These are phyloP conservation scores for Pangasius krempfi DNA, from an alignment of 2,797 vertebrate genomes.

Conservation along the genomic window DNA sequence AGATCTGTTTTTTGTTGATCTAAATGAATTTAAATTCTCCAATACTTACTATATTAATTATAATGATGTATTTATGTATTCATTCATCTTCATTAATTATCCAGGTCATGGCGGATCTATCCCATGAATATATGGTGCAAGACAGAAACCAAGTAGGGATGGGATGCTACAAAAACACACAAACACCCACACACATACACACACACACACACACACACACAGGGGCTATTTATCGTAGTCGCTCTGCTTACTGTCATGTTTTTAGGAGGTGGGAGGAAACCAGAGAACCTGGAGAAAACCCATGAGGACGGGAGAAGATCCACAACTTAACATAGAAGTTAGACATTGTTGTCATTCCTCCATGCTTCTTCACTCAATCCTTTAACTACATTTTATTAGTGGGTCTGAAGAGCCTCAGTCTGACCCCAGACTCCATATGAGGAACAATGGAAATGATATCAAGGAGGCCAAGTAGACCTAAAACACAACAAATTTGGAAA, in stretches of 20 bases:
- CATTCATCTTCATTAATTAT: background rate
- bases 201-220: too few species aligned
- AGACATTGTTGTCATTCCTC: background rate
- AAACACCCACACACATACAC: too few species aligned
- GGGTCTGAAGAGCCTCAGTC: background rate
- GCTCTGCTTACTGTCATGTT: background rate
- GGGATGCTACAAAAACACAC: too few species aligned
- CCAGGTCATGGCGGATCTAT: background rate
- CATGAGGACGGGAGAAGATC: background rate
- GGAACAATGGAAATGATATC: background rate
- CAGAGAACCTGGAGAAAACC: background rate
- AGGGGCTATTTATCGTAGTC: background rate
- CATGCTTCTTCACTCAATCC: background rate
- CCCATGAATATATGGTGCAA: background rate
- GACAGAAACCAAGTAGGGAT: background rate
- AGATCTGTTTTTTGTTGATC: background rate
- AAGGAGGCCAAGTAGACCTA: background rate
- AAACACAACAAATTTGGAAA: background rate
- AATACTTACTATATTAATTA: background rate
- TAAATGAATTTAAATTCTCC: background rate
- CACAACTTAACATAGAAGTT: background rate
- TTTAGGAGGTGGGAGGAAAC: background rate
- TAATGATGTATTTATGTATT: background rate
- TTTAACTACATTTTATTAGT: background rate
- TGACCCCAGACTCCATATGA: background rate